Evolutionary conservation across 2,888 invertebrate genomes (phyloP).

Genomic region (Chalcosyrphus nemorum): DNA sequence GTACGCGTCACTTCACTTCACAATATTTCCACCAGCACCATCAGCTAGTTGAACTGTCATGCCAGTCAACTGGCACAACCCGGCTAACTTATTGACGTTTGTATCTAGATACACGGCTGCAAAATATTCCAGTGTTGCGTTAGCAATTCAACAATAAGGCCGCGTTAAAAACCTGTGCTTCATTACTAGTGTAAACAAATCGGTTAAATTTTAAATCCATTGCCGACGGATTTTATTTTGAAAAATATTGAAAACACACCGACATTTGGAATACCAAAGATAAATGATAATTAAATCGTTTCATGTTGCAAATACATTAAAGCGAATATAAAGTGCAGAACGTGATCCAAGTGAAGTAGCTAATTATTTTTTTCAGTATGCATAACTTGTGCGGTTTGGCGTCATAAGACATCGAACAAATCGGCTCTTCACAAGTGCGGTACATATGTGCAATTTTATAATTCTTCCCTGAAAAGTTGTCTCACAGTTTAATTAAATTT

Average conservation of each 20-base stretch:
- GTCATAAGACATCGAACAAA: slow-evolving; percentile 33
- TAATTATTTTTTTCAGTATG: slow-evolving; percentile 32
- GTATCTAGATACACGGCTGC: slow-evolving; percentile 37
- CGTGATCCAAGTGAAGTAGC: slow-evolving; percentile 28
- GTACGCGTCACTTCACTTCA: not conserved
- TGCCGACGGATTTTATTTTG: not conserved
- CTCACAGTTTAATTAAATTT: slow-evolving; percentile 1
- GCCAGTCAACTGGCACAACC: slow-evolving; percentile 27
- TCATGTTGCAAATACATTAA: slow-evolving; percentile 1
- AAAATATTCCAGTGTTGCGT: slow-evolving; percentile 41
- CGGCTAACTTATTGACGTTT: slow-evolving; percentile 55
- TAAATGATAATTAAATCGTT: not conserved
- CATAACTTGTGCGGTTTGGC: slow-evolving; percentile 45
- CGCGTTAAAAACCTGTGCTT: not conserved
- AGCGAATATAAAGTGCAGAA: not conserved
- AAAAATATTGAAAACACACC: not conserved
- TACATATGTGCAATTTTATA: slow-evolving; percentile 4
- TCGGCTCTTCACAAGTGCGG: slow-evolving; percentile 23
- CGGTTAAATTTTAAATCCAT: slow-evolving; percentile 31
- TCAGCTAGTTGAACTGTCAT: slow-evolving; percentile 37
- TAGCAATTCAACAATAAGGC: slow-evolving; percentile 22
- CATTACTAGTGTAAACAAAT: not conserved
- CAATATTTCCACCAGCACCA: slow-evolving; percentile 12
- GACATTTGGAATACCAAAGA: not conserved
- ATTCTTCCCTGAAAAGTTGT: not conserved